Percentiles rank a stretch among this genome's conserved stretches.
Conservation (phyloP, 2,113 vertebrate genomes). For the Malurus cyaneus region DNA sequence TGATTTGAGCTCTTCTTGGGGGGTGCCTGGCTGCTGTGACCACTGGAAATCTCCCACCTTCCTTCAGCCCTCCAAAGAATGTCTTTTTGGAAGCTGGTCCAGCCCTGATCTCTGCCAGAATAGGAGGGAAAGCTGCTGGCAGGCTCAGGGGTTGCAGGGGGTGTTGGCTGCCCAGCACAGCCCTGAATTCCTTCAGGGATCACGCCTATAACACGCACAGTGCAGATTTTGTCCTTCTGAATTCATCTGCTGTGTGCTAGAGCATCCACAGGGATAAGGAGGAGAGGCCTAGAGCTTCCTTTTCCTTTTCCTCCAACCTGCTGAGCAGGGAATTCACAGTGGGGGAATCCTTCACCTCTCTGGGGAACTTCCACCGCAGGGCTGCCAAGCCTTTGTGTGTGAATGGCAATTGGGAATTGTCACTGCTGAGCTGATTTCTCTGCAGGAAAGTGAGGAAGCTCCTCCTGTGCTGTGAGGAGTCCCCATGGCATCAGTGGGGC, state of each 20-base stretch:
- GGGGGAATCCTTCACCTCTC: background rate
- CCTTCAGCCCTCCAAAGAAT: background rate
- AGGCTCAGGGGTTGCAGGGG: background rate
- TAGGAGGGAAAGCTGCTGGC: background rate
- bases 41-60: background rate
- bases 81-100: background rate
- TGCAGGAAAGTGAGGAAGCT: fast-evolving
- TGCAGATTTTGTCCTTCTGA: background rate
- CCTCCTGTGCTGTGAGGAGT: background rate
- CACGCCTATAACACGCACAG: background rate
- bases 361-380: background rate
- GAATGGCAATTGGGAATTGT: background rate
- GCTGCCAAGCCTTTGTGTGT: background rate
- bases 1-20: background rate
- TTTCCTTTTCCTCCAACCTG: background rate
- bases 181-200: background rate
- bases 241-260: background rate
- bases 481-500: background rate
- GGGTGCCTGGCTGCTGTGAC: background rate
- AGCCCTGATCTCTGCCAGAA: background rate
- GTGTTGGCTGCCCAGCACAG: background rate
- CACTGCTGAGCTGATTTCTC: background rate
- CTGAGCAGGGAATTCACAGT: background rate
- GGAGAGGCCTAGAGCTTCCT: background rate
- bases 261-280: background rate